Evolutionary conservation across 2,113 vertebrate genomes (phyloP).

Genomic region (Ranitomeya variabilis): DNA sequence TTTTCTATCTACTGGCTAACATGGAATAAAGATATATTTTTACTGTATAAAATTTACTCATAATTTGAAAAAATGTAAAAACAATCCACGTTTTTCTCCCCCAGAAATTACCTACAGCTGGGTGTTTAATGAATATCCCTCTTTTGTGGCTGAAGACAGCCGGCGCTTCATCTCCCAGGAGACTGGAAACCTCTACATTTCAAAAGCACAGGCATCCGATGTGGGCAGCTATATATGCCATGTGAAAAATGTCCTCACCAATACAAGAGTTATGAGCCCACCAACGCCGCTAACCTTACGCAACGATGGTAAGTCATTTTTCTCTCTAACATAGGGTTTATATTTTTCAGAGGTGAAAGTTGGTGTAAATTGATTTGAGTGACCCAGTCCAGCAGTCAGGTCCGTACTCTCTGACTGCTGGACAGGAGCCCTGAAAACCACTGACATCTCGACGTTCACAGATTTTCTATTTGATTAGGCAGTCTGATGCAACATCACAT

Average conservation of each 20-base stretch:
- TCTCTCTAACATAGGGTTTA: neutral
- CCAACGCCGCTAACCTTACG: conserved; percentile 92
- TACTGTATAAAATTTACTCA: no score
- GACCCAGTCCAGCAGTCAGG: no score
- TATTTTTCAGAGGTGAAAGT: neutral
- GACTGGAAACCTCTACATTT: conserved; percentile 96
- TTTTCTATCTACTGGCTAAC: no score
- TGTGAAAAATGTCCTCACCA: conserved; percentile 93
- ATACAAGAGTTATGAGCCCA: conserved; percentile 88
- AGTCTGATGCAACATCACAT: no score
- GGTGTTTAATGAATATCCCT: conserved; percentile 97
- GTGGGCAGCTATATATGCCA: conserved; percentile 96
- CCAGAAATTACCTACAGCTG: conserved; percentile 95
- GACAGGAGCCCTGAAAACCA: no score
- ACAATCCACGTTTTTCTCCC: conserved; percentile 50
- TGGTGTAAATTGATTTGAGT: neutral
- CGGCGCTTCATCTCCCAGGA: conserved; percentile 96
- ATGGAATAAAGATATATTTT: no score
- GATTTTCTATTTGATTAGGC: no score
- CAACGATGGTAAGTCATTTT: conserved; percentile 83
- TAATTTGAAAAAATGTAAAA: no score
- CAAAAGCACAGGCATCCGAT: conserved; percentile 92
- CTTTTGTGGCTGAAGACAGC: conserved; percentile 94
- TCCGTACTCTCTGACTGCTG: no score
- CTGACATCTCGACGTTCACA: no score